Evolutionary conservation across 2,797 vertebrate genomes (phyloP).

Genomic region (Dipus sagitta): DNA sequence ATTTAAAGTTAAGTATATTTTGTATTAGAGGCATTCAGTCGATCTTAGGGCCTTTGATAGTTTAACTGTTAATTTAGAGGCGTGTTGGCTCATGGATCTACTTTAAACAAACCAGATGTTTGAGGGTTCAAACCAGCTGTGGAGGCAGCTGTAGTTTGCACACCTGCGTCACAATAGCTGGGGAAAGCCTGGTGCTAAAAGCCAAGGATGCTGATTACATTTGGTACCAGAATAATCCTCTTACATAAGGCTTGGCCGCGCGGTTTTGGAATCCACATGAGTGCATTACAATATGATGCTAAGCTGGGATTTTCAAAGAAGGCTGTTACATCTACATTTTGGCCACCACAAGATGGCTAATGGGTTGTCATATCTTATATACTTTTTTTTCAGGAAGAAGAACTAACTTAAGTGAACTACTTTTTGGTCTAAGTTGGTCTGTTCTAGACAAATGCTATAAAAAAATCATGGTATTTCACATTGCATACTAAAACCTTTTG

Average conservation of each 20-base stretch:
- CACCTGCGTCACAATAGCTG: slow-evolving; percentile 17
- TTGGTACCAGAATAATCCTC: slow-evolving; percentile 41
- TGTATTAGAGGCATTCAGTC: slow-evolving; percentile 43
- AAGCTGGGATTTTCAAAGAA: slow-evolving; percentile 64
- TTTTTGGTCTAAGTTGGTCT: slow-evolving; percentile 65
- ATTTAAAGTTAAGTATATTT: slow-evolving; percentile 51
- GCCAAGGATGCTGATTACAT: slow-evolving; percentile 17
- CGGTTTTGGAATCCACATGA: slow-evolving; percentile 54
- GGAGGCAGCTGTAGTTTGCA: neutral
- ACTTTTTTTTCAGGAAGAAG: slow-evolving; percentile 32
- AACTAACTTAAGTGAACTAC: slow-evolving; percentile 58
- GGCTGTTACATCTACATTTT: slow-evolving; percentile 68
- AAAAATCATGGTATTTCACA: slow-evolving; percentile 26
- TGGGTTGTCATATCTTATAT: slow-evolving; percentile 64
- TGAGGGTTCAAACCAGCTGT: neutral
- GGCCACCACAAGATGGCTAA: slow-evolving; percentile 46
- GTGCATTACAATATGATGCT: slow-evolving; percentile 34
- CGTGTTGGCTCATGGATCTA: neutral
- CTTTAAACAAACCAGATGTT: neutral
- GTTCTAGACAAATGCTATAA: slow-evolving; percentile 62
- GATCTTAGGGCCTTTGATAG: slow-evolving; percentile 48
- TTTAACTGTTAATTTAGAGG: slow-evolving; percentile 40
- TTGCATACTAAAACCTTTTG: slow-evolving; percentile 39
- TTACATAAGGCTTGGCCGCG: slow-evolving; percentile 61
- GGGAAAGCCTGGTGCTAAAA: slow-evolving; percentile 25